These are phyloP conservation scores for Eugnorisma glareosa DNA, from an alignment of 2,888 invertebrate species.

Conservation along the genomic window DNA sequence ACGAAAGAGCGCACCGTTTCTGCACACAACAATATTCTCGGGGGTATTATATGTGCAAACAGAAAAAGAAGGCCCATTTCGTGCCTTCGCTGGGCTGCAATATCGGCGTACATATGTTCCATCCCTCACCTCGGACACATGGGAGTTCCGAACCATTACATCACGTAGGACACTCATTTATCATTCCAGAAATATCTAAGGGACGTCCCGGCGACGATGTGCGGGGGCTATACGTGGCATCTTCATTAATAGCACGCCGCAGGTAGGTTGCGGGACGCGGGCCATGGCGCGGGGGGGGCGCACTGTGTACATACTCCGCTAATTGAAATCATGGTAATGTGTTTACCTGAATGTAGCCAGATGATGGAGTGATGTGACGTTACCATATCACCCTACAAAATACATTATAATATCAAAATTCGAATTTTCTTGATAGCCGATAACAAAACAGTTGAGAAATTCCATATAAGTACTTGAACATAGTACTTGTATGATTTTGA, in stretches of 20 bases:
- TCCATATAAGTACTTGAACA: background rate
- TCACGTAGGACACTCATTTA: slow-evolving; percentile 81
- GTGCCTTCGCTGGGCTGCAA: slow-evolving; percentile 52
- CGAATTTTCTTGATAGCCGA: slow-evolving; percentile 10
- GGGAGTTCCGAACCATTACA: slow-evolving; percentile 75
- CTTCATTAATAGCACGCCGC: slow-evolving; percentile 75
- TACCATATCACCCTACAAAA: slow-evolving; percentile 32
- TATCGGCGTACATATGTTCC: slow-evolving; percentile 63
- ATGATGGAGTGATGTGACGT: slow-evolving; percentile 57
- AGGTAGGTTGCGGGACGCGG: slow-evolving; percentile 60
- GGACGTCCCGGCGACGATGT: slow-evolving; percentile 72
- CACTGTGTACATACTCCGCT: slow-evolving; percentile 66
- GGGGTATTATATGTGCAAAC: slow-evolving; percentile 44
- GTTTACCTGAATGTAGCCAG: slow-evolving; percentile 61
- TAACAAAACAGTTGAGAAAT: slow-evolving; percentile 1
- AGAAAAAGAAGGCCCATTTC: slow-evolving; percentile 45
- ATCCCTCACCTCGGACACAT: slow-evolving; percentile 69
- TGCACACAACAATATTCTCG: slow-evolving; percentile 46
- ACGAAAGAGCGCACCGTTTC: slow-evolving; percentile 11
- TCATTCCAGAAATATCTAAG: slow-evolving; percentile 80
- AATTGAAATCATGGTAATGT: slow-evolving; percentile 73
- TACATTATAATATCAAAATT: slow-evolving; percentile 21
- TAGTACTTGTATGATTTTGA: background rate
- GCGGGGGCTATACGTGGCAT: slow-evolving; percentile 68
- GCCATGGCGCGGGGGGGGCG: slow-evolving; percentile 2